Base-by-base conservation (phyloP, 2,797 vertebrate genomes). In the Borostomias antarcticus region DNA sequence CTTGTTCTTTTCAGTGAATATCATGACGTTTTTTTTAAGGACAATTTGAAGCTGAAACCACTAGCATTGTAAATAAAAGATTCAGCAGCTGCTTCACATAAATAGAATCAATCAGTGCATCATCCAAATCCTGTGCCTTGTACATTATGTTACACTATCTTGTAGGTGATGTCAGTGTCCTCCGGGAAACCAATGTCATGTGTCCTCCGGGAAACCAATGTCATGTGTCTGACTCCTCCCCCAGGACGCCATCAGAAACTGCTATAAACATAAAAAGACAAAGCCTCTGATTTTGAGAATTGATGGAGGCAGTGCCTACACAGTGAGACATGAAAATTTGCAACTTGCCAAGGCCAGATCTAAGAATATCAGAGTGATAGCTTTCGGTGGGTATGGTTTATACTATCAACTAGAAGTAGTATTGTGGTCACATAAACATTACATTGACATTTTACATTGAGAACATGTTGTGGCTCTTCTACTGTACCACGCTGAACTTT, bases 361-460 rank as follows among this genome's bases (percentile, higher is more conserved):
- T 45, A 40, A 23, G 0, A 86, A 85, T 70, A 81, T 90, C 69
- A 86, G 1, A 48, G 84, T 91, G 4, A 70, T 90, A 66, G 88
- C 59, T 73, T 89, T 89, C 75, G 90, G 91, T 91, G 58, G 1
- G 75, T 78, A 58, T 58, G 25, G 40, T 45, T 45, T 45, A 45
- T 45, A 45, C 15, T 15, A 17, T 45, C 15, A 45, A 17, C 13
- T 45, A 45, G n/a, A 45, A 45, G 40, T 45, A 45, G 5, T n/a
- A 45, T n/a, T 45, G 17, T n/a, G n/a, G n/a, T n/a, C n/a, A n/a
- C n/a, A n/a, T n/a, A n/a, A n/a, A n/a, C n/a, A n/a, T n/a, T n/a
- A n/a, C n/a, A n/a, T n/a, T n/a, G n/a, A n/a, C n/a, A n/a, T n/a
- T n/a, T n/a, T n/a, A n/a, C n/a, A n/a, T n/a, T n/a, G n/a, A n/a